phyloP scores from a whole-genome alignment of 2,888 invertebrate species.

The Desoria tigrina region DNA sequence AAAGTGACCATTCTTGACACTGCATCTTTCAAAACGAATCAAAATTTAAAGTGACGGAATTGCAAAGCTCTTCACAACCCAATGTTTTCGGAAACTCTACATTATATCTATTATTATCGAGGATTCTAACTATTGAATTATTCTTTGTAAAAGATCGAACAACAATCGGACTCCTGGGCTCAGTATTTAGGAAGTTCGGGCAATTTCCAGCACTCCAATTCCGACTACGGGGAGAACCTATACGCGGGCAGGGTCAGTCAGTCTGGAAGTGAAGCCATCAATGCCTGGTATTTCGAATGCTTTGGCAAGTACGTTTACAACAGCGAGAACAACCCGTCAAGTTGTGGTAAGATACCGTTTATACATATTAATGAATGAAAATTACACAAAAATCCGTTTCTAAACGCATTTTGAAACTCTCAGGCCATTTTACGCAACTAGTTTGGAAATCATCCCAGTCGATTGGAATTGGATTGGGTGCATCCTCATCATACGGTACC shows the following conservation, averaged over 20 bases:
- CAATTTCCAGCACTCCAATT: neutral
- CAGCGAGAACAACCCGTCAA: neutral
- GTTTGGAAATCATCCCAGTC: neutral
- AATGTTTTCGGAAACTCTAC: too few species aligned
- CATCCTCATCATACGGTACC: neutral
- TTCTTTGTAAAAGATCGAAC: too few species aligned
- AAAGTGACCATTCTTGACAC: too few species aligned
- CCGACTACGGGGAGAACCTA: conserved; percentile 4
- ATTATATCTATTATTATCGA: too few species aligned
- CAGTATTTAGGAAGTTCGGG: neutral
- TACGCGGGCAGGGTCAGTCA: neutral
- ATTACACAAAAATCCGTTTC: too few species aligned
- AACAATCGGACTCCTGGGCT: neutral
- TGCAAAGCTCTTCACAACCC: too few species aligned
- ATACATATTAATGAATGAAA: too few species aligned
- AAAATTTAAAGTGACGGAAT: too few species aligned
- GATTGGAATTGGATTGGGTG: conserved; percentile 2
- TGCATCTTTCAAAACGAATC: too few species aligned
- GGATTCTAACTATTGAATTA: too few species aligned
- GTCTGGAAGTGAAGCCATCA: neutral
- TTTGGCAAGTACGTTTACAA: neutral
- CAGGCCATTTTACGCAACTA: conserved; percentile 1
- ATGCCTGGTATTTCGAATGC: conserved; percentile 6
- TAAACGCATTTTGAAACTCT: too few species aligned
- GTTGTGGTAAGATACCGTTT: conserved; percentile 6